Evolutionary conservation across 1,140 invertebrate genomes (phyloP), one percentile per base, ranked within the genome.

Genomic region (Apolygus lucorum): DNA sequence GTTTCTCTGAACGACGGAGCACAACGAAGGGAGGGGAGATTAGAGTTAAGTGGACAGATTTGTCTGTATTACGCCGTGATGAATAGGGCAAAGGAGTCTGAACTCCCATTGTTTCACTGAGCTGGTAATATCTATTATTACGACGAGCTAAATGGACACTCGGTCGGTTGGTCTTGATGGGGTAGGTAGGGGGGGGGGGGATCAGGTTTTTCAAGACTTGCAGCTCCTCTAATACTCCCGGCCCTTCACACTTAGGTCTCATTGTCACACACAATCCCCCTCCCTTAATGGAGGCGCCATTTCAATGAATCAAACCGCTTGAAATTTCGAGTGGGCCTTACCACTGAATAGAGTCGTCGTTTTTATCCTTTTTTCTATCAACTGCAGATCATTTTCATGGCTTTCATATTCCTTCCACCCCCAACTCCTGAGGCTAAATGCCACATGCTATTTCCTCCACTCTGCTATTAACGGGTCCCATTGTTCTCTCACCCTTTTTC

Each of bases 261-360:
- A 69, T 69, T 69, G 68, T 69, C 68, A 64, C 52, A 64, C 68
- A 69, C 68, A 69, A 69, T 69, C 62, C 59, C 49, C 14, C 68
- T 69, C 24, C 68, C 68, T 69, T 69, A 69, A 69, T 69, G 68
- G 68, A 69, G 68, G 68, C 68, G 68, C 68, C 68, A 64, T 69
- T 69, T 69, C 68, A 69, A 69, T 69, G 68, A 69, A 69, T 69
- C 68, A 69, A 69, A 69, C 42, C 68, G 42, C 49, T 69, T 52
- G 17, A 68, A 52, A 52, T 25, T 52, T 68, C 67, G 67, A 68
- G 42, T 59, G 25, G 52, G 67, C 52, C 52, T 68, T 52, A 49
- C 1, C 67, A 24, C 14, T 62, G 54, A 24, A 62, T 14, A 62
- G 54, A 24, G 54, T 17, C 34, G 34, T 49, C 34, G 34, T 49